phyloP scores from a whole-genome alignment of 2,888 invertebrate genomes.

The Syrista parreyssii region DNA sequence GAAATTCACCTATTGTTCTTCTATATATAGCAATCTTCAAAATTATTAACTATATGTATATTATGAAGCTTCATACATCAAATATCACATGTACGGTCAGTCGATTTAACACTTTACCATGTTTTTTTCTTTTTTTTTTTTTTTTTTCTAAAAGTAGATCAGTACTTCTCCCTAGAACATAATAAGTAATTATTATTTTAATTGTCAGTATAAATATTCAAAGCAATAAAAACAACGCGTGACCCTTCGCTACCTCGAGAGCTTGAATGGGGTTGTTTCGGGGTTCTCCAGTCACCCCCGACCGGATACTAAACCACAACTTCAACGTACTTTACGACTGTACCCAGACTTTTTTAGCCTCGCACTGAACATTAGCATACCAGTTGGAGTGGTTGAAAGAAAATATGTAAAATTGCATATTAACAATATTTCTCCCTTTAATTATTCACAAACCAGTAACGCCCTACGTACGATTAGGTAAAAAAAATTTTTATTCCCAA shows the following conservation, averaged over 20 bases:
- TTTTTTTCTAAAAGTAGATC: neutral
- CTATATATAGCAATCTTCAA: neutral
- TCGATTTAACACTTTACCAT: neutral
- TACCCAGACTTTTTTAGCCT: neutral
- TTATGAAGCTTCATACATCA: neutral
- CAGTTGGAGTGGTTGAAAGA: neutral
- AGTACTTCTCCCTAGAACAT: neutral
- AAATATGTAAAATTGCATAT: neutral
- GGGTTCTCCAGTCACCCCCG: slow-evolving; percentile 9
- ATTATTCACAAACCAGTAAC: neutral
- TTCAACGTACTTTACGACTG: neutral
- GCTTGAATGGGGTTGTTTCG: slow-evolving; percentile 18
- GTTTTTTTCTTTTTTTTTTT: no score
- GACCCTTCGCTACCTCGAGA: slow-evolving; percentile 19
- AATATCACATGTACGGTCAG: neutral
- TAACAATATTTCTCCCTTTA: neutral
- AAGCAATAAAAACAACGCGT: slow-evolving; percentile 31
- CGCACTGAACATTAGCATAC: neutral
- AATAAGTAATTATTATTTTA: slow-evolving; percentile 21
- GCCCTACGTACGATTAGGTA: no score
- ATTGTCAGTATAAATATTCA: slow-evolving; percentile 28
- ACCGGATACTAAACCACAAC: neutral
- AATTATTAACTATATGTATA: neutral
- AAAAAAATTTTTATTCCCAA: neutral
- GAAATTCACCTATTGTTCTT: neutral